Evolutionary conservation across 2,113 vertebrate genomes (phyloP).

Genomic region (Istiophorus platypterus): DNA sequence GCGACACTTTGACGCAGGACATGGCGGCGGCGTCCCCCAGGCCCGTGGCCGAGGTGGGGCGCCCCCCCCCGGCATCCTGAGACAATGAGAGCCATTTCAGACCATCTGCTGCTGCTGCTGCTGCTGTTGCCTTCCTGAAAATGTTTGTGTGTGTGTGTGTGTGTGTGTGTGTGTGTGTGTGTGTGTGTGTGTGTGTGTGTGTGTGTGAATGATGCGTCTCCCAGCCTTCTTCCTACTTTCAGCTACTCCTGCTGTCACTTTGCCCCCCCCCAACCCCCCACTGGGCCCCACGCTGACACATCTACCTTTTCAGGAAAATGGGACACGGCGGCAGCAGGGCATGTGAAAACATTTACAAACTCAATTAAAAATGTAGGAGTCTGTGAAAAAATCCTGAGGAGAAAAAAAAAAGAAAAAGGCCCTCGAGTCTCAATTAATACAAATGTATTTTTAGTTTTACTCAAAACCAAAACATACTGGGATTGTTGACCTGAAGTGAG

Average conservation of each 20-base stretch:
- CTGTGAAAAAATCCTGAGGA: constrained; percentile 30
- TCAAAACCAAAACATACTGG: constrained; percentile 1
- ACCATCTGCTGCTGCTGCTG: constrained; percentile 67
- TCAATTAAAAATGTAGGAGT: constrained; percentile 46
- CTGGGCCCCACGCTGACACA: constrained; percentile 45
- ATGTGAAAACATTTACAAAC: constrained; percentile 56
- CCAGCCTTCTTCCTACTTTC: constrained; percentile 24
- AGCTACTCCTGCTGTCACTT: constrained; percentile 38
- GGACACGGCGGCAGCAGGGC: constrained; percentile 38
- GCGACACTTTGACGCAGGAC: constrained; percentile 70
- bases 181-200: neutral
- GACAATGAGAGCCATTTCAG: constrained; percentile 53
- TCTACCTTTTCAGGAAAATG: constrained; percentile 61
- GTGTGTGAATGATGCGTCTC: constrained; percentile 11
- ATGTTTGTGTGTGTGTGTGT: constrained; percentile 18
- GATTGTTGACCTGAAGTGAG: neutral
- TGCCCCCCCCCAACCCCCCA: constrained; percentile 34
- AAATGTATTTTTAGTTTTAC: neutral
- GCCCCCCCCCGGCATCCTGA: constrained; percentile 55
- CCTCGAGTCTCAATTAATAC: neutral
- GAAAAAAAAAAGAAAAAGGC: neutral
- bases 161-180: constrained; percentile 24
- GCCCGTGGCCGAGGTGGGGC: constrained; percentile 31
- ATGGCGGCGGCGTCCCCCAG: constrained; percentile 20
- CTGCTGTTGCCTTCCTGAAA: no score